Evolutionary conservation across 2,797 vertebrate genomes (phyloP), one percentile per base, ranked within the genome.

Genomic region (Apogon talboti): DNA sequence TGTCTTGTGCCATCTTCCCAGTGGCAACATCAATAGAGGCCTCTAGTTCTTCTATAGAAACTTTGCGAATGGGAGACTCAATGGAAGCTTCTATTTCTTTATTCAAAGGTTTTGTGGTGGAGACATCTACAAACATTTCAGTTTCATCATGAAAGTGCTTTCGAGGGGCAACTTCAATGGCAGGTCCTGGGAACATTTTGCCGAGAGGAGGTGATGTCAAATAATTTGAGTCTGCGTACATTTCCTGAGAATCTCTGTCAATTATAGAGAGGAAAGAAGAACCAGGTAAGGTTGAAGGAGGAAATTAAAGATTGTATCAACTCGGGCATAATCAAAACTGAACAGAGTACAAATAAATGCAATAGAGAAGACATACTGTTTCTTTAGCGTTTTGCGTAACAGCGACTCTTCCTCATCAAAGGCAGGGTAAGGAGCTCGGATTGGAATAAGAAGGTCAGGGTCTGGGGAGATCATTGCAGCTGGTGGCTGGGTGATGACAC

Each of bases 401-500:
- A 94, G 91, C 19, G 92, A 95, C 38, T 96, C 96, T 42, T 97
- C 95, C 19, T 98, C 96, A 12, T 93, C 94, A 71, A 95, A 95
- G 75, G 94, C 92, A 21, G 95, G 84, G 74, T 95, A 94, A 14
- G 96, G 93, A 47, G 93, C 88, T 71, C 95, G 94, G 1, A 95
- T 96, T 56, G 97, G 96, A 3, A 96, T 95, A 38, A 99, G 94
- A 84, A 99, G 94, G 81, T 99, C 98, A 0, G 98, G 96, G 66
- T 98, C 96, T 1, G 94, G 87, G 28, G 95, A 96, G 44, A 95
- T 92, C 70, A 96, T 73, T 11, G 95, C 63, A 6, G 94, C 18
- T 0, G 53, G 38, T 59, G 91, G 90, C 33, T 94, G 95, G 60
- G 93, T 85, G 0, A 94, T 93, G 84, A 95, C 86, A 3, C 95